Evolutionary conservation across 1,140 invertebrate genomes (phyloP), one percentile per base, ranked within the genome.

Genomic region (Sweltsa coloradensis): DNA sequence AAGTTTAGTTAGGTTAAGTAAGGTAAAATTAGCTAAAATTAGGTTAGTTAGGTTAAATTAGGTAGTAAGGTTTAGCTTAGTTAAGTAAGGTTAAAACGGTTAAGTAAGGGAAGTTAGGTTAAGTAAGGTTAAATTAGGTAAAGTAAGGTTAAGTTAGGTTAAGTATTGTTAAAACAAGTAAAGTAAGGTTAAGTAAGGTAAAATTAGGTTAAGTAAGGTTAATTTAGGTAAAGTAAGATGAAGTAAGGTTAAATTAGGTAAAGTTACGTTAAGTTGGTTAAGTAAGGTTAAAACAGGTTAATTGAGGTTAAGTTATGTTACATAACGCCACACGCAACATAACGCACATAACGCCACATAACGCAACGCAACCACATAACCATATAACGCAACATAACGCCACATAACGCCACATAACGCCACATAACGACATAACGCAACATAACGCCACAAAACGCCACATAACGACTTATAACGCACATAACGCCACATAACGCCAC

Each of bases 121-220:
- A 41, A 21, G 39, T 41, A n/a, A 41, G 19, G 3, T 5, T 41
- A 41, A 21, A 23, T 41, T 4, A 41, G 16, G 3, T 41, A 3
- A 41, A 21, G 16, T 5, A 22, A 6, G 19, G 39, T 41, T 41
- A 41, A 21, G 39, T 41, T 41, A 41, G 19, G 39, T 41, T 41
- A 41, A 23, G n/a, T 41, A 18, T 22, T 19, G n/a, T 41, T 14
- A 41, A 23, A 13, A 22, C 13, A 41, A 4, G 39, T 41, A 22
- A 41, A 21, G 39, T 41, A 22, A 5, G 19, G 39, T 41, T 41
- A 14, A 21, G 39, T 41, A 41, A 41, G 3, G 7, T 41, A 5
- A 41, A 50, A 56, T 57, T 60, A 50, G 52, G 55, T 59, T 56
- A 42, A 21, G 57, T 58, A 54, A 48, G 53, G 52, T 58, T 54